Percentiles rank a stretch among this genome's conserved stretches.
phyloP scores from a whole-genome alignment of 2,113 vertebrate species.

The Phoenicopterus ruber region DNA sequence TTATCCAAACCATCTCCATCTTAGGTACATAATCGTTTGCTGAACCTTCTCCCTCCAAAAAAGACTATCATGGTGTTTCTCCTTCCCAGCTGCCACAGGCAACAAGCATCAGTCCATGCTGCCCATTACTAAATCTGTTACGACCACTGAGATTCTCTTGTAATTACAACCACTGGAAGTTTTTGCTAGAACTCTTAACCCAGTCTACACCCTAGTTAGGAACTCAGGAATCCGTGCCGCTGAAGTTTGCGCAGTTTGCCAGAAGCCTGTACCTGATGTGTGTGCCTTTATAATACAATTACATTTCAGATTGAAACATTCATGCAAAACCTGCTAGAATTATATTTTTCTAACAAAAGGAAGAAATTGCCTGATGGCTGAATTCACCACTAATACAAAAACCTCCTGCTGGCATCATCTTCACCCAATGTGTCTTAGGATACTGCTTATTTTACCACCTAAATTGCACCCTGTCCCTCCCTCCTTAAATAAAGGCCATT shows the following conservation, averaged over 20 bases:
- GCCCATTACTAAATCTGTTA: background rate
- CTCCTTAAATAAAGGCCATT: background rate
- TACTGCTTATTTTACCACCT: background rate
- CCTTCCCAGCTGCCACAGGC: background rate
- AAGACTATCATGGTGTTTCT: background rate
- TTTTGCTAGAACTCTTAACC: background rate
- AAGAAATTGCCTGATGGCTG: background rate
- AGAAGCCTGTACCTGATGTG: background rate
- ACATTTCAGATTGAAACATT: background rate
- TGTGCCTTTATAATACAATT: background rate
- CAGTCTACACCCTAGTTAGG: background rate
- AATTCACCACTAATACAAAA: conserved; percentile 7
- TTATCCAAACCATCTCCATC: background rate
- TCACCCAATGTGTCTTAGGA: background rate
- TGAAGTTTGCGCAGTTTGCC: background rate
- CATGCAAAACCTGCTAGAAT: background rate
- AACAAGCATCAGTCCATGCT: background rate
- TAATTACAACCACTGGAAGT: background rate
- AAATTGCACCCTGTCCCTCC: background rate
- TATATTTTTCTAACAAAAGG: conserved; percentile 17
- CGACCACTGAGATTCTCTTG: background rate
- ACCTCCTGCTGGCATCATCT: background rate
- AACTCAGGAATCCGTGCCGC: background rate
- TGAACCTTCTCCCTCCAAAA: background rate
- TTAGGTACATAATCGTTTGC: background rate